phyloP scores from a whole-genome alignment of 2,888 invertebrate genomes.

The Euzetes globulus region DNA sequence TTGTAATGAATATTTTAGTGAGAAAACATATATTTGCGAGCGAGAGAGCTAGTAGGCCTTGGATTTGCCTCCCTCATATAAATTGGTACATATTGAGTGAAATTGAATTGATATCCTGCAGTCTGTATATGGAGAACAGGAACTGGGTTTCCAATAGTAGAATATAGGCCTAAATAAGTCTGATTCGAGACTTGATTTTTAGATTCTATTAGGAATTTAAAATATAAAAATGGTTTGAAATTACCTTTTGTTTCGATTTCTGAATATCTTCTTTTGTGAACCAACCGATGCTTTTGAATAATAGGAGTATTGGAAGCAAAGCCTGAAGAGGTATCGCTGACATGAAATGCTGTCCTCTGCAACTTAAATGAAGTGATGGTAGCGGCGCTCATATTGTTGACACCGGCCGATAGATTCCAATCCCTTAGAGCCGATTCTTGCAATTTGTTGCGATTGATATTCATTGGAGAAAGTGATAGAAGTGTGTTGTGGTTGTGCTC shows the following conservation, averaged over 20 bases:
- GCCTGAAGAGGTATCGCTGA: not conserved
- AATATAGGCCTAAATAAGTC: too few species aligned
- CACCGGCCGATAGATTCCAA: not conserved
- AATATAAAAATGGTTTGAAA: too few species aligned
- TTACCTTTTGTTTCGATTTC: conserved; percentile 6
- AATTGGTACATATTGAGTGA: too few species aligned
- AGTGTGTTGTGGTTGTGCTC: not conserved
- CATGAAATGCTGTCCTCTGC: not conserved
- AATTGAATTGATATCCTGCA: too few species aligned
- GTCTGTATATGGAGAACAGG: too few species aligned
- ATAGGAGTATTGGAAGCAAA: not conserved
- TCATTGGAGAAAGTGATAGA: not conserved
- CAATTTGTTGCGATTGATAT: not conserved
- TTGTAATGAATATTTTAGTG: too few species aligned
- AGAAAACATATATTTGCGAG: too few species aligned
- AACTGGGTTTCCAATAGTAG: too few species aligned
- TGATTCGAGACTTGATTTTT: too few species aligned
- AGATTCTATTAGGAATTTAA: too few species aligned
- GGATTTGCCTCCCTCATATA: too few species aligned
- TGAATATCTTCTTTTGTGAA: not conserved
- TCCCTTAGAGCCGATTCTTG: not conserved
- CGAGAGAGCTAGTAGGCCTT: too few species aligned
- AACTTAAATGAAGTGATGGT: not conserved
- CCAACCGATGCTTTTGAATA: not conserved
- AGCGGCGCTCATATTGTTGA: not conserved